phyloP scores from a whole-genome alignment of 2,797 vertebrate species.

The Falco cherrug region DNA sequence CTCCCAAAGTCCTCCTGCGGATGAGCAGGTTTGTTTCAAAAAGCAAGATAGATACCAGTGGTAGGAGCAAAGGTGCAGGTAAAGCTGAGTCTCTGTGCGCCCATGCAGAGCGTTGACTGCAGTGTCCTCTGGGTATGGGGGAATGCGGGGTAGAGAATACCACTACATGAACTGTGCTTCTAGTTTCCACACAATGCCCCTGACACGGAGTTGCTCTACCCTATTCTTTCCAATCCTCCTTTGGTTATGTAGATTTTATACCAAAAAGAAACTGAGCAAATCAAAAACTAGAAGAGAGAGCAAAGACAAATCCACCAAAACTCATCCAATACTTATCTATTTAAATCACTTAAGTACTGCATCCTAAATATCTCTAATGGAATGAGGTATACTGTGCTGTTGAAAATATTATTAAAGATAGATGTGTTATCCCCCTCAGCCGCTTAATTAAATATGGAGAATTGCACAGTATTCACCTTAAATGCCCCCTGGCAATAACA shows the following conservation, averaged over 20 bases:
- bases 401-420: neutral
- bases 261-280: neutral
- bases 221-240: neutral
- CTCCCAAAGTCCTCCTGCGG: neutral
- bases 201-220: neutral
- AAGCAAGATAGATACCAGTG: neutral
- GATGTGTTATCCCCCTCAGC: neutral
- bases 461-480: neutral
- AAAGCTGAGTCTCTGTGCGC: neutral
- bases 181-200: accelerated
- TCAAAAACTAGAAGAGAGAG: neutral
- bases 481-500: neutral
- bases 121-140: too few species aligned
- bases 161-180: neutral
- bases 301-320: neutral
- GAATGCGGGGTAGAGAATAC: neutral
- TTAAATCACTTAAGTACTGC: neutral
- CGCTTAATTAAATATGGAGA: neutral
- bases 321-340: neutral
- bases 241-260: neutral
- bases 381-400: neutral
- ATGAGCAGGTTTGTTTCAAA: neutral
- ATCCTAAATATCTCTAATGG: neutral
- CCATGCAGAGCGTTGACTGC: neutral
- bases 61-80: neutral